These are phyloP conservation scores for Protula sp. DNA, from an alignment of 2,888 invertebrate species.

Conservation along the genomic window DNA sequence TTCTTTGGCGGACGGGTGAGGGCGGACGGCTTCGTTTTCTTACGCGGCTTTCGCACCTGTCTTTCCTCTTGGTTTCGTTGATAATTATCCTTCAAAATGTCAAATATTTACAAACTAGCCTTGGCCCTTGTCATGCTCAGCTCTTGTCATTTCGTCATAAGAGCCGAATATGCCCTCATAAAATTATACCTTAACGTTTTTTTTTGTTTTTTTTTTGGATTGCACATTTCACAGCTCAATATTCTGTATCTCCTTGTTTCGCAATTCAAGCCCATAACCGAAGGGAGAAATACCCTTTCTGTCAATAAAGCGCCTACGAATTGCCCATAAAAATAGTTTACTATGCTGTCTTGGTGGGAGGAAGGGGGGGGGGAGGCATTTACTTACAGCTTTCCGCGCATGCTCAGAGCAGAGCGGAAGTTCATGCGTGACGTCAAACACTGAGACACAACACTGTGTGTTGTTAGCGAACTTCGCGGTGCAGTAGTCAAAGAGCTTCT, in stretches of 20 bases:
- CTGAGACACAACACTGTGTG: constrained; percentile 72
- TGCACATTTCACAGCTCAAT: too few species aligned
- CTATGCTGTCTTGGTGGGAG: too few species aligned
- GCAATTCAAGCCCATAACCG: too few species aligned
- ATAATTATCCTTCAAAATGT: constrained; percentile 74
- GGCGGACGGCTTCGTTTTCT: constrained; percentile 54
- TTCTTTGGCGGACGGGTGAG: constrained; percentile 53
- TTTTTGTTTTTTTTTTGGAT: too few species aligned
- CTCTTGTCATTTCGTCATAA: too few species aligned
- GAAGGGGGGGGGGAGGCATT: background rate
- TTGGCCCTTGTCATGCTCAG: too few species aligned
- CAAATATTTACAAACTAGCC: constrained; percentile 4
- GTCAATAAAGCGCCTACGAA: too few species aligned
- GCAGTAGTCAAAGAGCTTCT: constrained; percentile 74
- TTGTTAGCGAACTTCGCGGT: constrained; percentile 75
- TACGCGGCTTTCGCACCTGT: constrained; percentile 66
- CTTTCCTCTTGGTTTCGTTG: constrained; percentile 66
- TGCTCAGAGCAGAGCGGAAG: constrained; percentile 82
- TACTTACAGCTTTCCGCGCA: constrained; percentile 44
- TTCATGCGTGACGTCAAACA: constrained; percentile 72
- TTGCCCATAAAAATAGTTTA: too few species aligned
- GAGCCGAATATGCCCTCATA: too few species aligned
- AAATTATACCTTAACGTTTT: too few species aligned
- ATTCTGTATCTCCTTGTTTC: too few species aligned
- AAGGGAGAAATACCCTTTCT: too few species aligned